Conservation (phyloP, 2,797 vertebrate genomes). For the Anolis apletophallus region DNA sequence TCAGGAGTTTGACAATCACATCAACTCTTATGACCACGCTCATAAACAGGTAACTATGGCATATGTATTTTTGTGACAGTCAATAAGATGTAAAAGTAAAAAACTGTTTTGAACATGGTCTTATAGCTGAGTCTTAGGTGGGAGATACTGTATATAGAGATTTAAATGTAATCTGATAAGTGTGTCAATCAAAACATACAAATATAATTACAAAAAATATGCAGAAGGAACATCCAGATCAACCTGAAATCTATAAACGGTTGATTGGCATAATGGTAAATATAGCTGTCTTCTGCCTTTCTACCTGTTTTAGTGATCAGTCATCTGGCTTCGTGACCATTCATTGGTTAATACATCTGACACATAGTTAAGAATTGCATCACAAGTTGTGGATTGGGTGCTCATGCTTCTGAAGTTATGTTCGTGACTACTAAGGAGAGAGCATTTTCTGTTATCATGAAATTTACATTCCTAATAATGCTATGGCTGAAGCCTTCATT, state of each 20-base stretch:
- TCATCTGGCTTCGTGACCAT: too few relatives aligned
- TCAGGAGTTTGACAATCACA: conserved; percentile 98
- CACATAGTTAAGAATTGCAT: neutral
- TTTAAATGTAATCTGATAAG: too few relatives aligned
- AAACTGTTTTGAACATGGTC: neutral
- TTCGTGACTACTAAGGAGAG: neutral
- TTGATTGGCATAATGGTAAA: too few relatives aligned
- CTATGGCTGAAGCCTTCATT: neutral
- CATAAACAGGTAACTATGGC: conserved; percentile 91
- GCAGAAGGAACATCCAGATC: too few relatives aligned
- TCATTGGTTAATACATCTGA: neutral
- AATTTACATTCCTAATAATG: neutral
- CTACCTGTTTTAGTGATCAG: neutral
- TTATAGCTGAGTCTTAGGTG: neutral
- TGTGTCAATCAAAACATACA: too few relatives aligned
- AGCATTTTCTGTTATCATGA: neutral
- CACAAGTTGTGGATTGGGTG: neutral
- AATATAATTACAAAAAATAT: too few relatives aligned
- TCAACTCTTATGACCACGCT: conserved; percentile 97
- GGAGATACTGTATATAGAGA: too few relatives aligned
- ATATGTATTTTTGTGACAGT: neutral
- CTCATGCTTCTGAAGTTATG: neutral
- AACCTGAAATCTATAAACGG: neutral
- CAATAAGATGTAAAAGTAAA: neutral
- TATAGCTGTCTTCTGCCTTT: neutral